Base-by-base conservation (phyloP, 2,797 vertebrate species). In the Melanotaenia nigrans region DNA sequence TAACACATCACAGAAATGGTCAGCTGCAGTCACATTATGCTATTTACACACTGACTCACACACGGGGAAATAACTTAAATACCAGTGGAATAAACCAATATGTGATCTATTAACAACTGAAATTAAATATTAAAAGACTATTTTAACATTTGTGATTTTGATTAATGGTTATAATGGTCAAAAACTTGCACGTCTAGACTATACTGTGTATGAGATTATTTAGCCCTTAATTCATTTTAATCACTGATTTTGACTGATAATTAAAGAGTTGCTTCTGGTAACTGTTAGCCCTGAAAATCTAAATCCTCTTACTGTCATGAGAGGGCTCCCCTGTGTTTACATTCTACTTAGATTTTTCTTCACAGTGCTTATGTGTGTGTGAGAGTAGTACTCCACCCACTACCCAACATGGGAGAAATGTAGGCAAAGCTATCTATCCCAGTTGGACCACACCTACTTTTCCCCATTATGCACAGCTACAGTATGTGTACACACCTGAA, bases 401-500 rank as follows among this genome's bases (percentile, higher is more conserved):
- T 38, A 40, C 13, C 36, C 36, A 22, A 10, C 7, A 6, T 6
- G 14, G 35, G 75, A 89, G 85, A 89, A 85, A 87, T 81, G 58
- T 36, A 77, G 87, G 71, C 89, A 90, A 68, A 78, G 78, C 70
- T 55, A 25, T 58, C 42, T 14, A 28, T 60, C 73, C 63, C n/a
- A 53, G 33, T 55, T 63, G 35, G 40, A 56, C 82, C 87, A 70
- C 87, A 79, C 88, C 89, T 18, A 61, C 78, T 69, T 68, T 32
- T 79, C 40, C 53, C 16, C 36, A 65, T 75, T 64, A 75, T 53
- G 40, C 7, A 28, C 63, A 33, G 16, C 42, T n/a, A n/a, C n/a
- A n/a, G n/a, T 45, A 9, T 85, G 83, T 82, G 65, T 85, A 95
- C 96, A 95, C 87, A 99, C 98, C 96, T 98, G 96, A 91, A 95